Conservation (phyloP, 2,797 vertebrate genomes). For the Sebastes umbrosus region DNA sequence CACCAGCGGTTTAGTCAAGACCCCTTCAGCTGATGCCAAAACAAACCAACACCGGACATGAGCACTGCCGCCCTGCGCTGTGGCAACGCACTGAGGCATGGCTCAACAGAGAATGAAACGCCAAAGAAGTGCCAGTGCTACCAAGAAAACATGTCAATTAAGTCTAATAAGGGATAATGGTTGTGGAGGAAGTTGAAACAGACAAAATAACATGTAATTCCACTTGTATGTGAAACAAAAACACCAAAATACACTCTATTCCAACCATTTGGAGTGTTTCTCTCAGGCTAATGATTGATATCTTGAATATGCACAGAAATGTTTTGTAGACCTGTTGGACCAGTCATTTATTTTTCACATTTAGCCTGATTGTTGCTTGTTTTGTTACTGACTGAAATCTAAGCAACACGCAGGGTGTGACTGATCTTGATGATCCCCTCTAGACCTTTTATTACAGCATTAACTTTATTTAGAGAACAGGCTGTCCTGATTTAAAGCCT, state of each 20-base stretch:
- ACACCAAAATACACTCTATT: neutral
- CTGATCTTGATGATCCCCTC: neutral
- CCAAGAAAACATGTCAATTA: constrained; percentile 24
- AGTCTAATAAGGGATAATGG: constrained; percentile 24
- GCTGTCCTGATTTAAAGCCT: neutral
- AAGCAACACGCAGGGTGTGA: neutral
- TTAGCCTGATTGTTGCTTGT: neutral
- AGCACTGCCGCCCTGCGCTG: constrained; percentile 16
- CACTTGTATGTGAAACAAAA: constrained; percentile 24
- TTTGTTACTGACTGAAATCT: neutral
- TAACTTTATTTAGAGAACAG: neutral
- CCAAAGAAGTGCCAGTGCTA: constrained; percentile 45
- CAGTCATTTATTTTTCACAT: neutral
- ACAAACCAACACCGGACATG: constrained; percentile 52
- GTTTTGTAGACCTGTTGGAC: neutral
- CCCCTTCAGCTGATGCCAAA: constrained; percentile 49
- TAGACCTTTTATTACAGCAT: neutral
- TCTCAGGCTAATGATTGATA: constrained; percentile 20
- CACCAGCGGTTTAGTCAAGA: constrained; percentile 6
- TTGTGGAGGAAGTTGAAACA: constrained; percentile 19
- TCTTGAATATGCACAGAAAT: neutral
- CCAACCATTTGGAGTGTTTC: neutral
- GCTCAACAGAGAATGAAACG: neutral
- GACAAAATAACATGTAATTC: constrained; percentile 32
- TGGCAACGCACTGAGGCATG: constrained; percentile 21